These are phyloP conservation scores for Rhopalosiphum padi DNA, from an alignment of 1,140 invertebrate genomes.

Conservation along the genomic window DNA sequence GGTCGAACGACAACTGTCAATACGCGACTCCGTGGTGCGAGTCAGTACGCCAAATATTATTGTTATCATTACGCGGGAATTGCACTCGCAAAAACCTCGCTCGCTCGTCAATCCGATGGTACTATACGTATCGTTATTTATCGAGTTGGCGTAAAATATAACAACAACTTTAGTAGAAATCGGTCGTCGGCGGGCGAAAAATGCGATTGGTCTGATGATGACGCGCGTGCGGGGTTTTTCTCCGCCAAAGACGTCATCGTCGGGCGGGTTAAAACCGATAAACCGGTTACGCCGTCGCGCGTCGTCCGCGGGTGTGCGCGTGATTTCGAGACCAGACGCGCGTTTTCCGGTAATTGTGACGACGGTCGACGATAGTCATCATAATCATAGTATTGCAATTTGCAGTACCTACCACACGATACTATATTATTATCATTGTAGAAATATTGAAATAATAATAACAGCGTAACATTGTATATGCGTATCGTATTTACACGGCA, in stretches of 20 bases:
- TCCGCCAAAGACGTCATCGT: neutral
- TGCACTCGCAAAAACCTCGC: neutral
- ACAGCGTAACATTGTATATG: no score
- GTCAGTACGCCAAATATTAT: conserved; percentile 17
- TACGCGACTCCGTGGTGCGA: neutral
- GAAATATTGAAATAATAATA: neutral
- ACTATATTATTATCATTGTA: neutral
- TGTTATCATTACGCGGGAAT: neutral
- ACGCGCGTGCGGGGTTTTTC: neutral
- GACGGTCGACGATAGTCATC: neutral
- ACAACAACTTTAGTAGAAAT: neutral
- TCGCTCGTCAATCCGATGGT: no score
- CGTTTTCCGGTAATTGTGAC: neutral
- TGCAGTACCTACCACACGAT: neutral
- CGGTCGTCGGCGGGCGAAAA: neutral
- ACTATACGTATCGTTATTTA: neutral
- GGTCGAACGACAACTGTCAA: conserved; percentile 12
- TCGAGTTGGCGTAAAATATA: neutral
- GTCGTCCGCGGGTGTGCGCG: no score
- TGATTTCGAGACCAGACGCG: no score
- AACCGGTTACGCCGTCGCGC: neutral
- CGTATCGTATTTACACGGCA: neutral
- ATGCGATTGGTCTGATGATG: neutral
- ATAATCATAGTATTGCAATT: neutral
- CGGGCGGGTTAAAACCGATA: neutral